These are phyloP conservation scores for Staurois parvus DNA, from an alignment of 2,797 vertebrate genomes.

Conservation along the genomic window DNA sequence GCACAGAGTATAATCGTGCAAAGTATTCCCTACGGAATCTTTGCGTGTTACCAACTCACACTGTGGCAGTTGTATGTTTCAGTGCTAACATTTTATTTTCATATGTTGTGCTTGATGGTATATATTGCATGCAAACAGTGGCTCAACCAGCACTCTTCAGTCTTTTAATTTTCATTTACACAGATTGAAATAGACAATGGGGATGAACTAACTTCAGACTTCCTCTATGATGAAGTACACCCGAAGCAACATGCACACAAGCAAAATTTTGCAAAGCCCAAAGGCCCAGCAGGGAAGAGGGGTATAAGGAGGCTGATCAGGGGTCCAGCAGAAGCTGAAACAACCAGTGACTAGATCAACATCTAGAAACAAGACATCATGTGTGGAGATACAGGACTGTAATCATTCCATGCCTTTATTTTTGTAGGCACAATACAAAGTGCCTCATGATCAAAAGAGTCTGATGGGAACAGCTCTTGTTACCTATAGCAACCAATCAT, in stretches of 20 bases:
- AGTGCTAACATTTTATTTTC: no score
- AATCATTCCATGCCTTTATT: constrained; percentile 74
- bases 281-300: constrained; percentile 90
- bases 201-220: constrained; percentile 92
- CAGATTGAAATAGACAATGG: constrained; percentile 96
- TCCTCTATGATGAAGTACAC: constrained; percentile 95
- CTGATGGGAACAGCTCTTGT: not conserved
- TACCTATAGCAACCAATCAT: not conserved
- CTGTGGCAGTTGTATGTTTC: no score
- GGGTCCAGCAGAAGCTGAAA: constrained; percentile 84
- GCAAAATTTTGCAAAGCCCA: constrained; percentile 94
- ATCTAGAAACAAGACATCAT: constrained; percentile 67
- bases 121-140: not conserved
- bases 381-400: constrained; percentile 73
- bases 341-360: constrained; percentile 84
- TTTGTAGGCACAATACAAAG: constrained; percentile 41
- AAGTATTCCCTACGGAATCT: no score
- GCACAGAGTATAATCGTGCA: no score
- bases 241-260: constrained; percentile 97
- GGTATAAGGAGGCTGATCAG: constrained; percentile 91
- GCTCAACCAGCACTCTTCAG: not conserved
- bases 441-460: not conserved
- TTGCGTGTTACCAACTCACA: no score
- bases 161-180: not conserved
- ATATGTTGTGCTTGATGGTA: no score